Percentiles rank a stretch among this genome's conserved stretches.
Conservation (phyloP, 2,888 invertebrate species). For the Nasonia oneida region DNA sequence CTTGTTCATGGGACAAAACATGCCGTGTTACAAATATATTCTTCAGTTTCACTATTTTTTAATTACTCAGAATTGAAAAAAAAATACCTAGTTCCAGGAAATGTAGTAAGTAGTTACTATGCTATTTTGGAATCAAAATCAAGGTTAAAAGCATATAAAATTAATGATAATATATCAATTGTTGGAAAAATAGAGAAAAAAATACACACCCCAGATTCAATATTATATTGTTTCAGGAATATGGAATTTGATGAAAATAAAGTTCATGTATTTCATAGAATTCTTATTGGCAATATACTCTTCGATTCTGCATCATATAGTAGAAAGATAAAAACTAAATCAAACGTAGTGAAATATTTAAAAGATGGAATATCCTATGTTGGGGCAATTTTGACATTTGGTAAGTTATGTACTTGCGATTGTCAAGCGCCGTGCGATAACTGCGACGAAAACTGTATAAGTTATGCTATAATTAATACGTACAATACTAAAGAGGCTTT, state of each 20-base stretch:
- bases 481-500: too few species aligned
- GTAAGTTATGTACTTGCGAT: too few species aligned
- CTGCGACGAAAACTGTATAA: too few species aligned
- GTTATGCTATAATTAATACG: too few species aligned
- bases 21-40: constrained; percentile 53
- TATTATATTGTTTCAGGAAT: constrained; percentile 10
- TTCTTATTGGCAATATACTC: background rate
- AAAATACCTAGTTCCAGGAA: background rate
- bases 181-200: background rate
- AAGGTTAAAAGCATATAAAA: background rate
- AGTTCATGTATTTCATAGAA: background rate
- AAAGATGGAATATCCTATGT: too few species aligned
- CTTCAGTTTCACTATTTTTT: background rate
- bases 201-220: background rate
- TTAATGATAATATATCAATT: background rate
- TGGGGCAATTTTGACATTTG: too few species aligned
- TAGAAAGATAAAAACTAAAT: too few species aligned
- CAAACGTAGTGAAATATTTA: too few species aligned
- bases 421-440: too few species aligned
- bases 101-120: background rate
- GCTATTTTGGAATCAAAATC: constrained; percentile 3
- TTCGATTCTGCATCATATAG: background rate
- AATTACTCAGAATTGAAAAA: constrained; percentile 11
- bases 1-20: constrained; percentile 61
- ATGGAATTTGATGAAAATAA: constrained; percentile 8